phyloP scores from a whole-genome alignment of 2,113 vertebrate genomes.

The Lagenorhynchus albirostris region DNA sequence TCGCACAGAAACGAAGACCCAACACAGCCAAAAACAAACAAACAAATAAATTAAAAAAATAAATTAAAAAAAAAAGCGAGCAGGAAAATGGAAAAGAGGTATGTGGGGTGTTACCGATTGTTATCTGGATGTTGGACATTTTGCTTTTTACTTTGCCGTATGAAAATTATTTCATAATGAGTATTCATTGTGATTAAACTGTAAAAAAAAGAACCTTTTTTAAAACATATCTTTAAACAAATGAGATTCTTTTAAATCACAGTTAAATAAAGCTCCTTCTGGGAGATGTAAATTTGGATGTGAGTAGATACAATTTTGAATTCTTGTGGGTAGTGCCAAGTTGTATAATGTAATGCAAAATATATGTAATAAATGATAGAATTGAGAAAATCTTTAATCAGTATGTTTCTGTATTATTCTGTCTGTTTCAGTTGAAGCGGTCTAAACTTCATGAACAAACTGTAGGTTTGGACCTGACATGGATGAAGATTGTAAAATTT shows the following conservation, averaged over 20 bases:
- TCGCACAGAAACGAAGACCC: too few species aligned
- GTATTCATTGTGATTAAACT: conserved; percentile 16
- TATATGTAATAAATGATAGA: neutral
- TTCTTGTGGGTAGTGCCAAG: neutral
- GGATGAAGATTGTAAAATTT: conserved; percentile 93
- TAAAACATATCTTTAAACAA: conserved; percentile 6
- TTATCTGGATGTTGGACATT: neutral
- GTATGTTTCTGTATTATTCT: neutral
- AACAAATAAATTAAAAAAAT: too few species aligned
- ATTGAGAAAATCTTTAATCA: conserved; percentile 35
- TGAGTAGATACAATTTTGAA: conserved; percentile 16
- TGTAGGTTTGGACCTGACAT: conserved; percentile 89
- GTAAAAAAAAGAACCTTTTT: neutral
- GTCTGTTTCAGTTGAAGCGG: conserved; percentile 88
- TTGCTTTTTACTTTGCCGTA: neutral
- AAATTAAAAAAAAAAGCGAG: neutral
- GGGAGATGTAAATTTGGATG: neutral
- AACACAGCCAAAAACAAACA: too few species aligned
- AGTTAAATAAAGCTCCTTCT: conserved; percentile 4
- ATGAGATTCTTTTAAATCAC: neutral
- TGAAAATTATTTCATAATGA: neutral
- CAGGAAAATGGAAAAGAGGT: neutral
- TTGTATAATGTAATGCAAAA: conserved; percentile 40
- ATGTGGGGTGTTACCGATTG: neutral
- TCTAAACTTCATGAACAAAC: conserved; percentile 88